Conservation (phyloP, 2,888 invertebrate species). For the Cyaniris semiargus region DNA sequence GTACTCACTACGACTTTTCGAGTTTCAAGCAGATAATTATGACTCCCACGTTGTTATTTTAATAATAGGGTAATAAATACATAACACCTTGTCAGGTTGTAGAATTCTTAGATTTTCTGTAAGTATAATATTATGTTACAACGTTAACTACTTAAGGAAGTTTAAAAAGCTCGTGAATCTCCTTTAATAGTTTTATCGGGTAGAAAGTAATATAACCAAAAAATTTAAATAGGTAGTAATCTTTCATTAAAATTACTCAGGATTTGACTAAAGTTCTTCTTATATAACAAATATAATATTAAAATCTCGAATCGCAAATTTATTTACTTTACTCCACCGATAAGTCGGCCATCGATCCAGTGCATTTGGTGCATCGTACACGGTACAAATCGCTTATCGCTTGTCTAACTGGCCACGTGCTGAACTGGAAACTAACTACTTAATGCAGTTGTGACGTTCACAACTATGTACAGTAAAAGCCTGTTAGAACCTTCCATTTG, state of each 20-base stretch:
- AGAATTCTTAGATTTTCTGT: neutral
- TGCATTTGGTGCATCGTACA: constrained; percentile 6
- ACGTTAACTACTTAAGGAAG: neutral
- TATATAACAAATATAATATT: too few species aligned
- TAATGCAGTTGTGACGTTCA: neutral
- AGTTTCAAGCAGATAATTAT: neutral
- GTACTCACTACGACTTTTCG: neutral
- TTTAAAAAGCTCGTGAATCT: neutral
- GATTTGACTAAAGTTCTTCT: neutral
- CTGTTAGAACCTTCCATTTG: neutral
- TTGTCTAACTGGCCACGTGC: neutral
- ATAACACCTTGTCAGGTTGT: neutral
- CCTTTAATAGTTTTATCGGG: neutral
- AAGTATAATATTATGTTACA: neutral
- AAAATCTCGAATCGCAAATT: neutral
- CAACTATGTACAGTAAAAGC: neutral
- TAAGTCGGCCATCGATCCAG: neutral
- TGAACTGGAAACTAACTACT: neutral
- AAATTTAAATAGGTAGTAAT: too few species aligned
- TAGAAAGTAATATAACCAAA: neutral
- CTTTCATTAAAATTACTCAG: neutral
- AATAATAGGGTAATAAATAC: neutral
- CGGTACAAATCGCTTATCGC: neutral
- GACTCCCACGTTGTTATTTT: constrained; percentile 6
- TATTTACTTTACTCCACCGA: neutral